Evolutionary conservation across 2,113 vertebrate species (phyloP), one percentile per base, ranked within the genome.

Genomic region (Lophotis ruficrista): DNA sequence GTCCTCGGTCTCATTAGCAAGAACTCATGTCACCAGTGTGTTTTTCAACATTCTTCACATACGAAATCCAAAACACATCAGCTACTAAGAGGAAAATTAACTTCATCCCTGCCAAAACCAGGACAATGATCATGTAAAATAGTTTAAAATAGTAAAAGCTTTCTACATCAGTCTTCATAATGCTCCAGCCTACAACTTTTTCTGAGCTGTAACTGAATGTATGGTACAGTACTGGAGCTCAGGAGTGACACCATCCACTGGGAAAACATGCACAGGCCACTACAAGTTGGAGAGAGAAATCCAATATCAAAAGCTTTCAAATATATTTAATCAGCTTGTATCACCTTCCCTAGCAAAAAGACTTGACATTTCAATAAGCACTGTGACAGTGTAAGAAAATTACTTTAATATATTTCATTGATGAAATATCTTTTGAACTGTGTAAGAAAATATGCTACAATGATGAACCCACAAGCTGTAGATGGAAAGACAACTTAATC

Each of bases 361-460:
- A 58, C 28, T 54, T 89, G 66, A 50, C 48, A 89, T 81, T 96
- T 91, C 84, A 93, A 23, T 93, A 65, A 43, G 11, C 38, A 30
- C n/a, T 93, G 61, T 88, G 47, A 83, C 72, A 94, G 62, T 61
- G 41, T 60, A 92, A 94, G 80, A 91, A 61, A 80, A 87, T 43
- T 61, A 13, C 21, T 93, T 92, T 83, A 89, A 69, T 87, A 6
- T 62, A 54, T 54, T 61, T 50, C 21, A 83, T 64, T 71, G 56
- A 84, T 37, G 78, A 91, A 94, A 43, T 47, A 88, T 28, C 33
- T 96, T 95, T 66, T 41, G 84, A 92, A 72, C 18, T 61, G 24
- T 76, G 57, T 92, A 84, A 95, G 38, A 96, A 97, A 97, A 84
- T 87, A 56, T 53, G 83, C 27, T 89, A 41, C 17, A 48, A 5